A percentile compares a stretch with the other conserved stretches of the same genome.
Conservation (phyloP, 2,797 vertebrate species). For the Aphelocoma californica region DNA sequence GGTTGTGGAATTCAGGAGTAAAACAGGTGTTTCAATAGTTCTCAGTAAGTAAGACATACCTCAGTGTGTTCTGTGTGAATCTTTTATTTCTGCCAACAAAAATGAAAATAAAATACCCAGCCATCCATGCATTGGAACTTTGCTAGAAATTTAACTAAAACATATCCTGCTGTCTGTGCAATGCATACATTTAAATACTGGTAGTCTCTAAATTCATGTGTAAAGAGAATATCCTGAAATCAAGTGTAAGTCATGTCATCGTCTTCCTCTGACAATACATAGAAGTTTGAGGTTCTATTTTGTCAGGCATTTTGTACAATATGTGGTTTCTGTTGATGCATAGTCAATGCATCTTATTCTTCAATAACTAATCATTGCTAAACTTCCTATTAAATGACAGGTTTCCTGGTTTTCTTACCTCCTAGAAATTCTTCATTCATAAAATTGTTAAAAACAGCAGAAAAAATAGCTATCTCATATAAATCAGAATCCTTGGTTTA, state of each 20-base stretch:
- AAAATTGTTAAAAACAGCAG: not conserved
- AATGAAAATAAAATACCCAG: not conserved
- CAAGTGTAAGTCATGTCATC: not conserved
- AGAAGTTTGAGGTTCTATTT: not conserved
- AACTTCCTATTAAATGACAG: not conserved
- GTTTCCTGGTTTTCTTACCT: not conserved
- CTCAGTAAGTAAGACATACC: constrained; percentile 26
- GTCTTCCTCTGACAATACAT: not conserved
- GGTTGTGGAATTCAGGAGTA: constrained; percentile 42
- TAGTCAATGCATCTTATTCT: not conserved
- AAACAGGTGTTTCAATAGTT: constrained; percentile 56
- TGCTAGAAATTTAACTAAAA: not conserved
- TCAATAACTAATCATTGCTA: not conserved
- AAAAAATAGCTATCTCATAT: not conserved
- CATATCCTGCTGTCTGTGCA: not conserved
- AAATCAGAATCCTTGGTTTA: not conserved
- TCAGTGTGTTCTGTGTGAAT: not conserved
- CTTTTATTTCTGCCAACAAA: not conserved
- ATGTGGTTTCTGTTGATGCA: not conserved
- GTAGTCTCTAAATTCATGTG: not conserved
- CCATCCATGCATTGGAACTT: not conserved
- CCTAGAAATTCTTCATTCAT: not conserved
- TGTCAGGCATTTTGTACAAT: not conserved
- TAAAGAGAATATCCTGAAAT: not conserved
- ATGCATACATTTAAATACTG: not conserved